Conservation (phyloP, 2,113 vertebrate species). For the Arothron firmamentum region DNA sequence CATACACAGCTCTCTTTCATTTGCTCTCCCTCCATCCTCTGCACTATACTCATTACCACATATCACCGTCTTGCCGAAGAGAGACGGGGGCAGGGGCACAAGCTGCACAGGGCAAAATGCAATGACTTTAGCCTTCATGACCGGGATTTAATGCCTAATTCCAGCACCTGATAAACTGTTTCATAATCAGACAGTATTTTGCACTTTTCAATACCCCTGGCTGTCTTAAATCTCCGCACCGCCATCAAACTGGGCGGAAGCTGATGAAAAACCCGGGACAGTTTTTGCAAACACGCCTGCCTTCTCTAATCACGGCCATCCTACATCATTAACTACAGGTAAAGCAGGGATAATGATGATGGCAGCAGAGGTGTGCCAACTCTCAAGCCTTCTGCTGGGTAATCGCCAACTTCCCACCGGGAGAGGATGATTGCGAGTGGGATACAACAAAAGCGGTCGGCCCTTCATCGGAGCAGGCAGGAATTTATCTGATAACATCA, state of each 20-base stretch:
- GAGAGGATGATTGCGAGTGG: slow-evolving; percentile 31
- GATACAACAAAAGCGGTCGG: slow-evolving; percentile 42
- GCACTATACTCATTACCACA: slow-evolving; percentile 42
- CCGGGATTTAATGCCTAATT: slow-evolving; percentile 22
- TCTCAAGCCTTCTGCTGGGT: slow-evolving; percentile 35
- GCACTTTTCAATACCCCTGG: slow-evolving; percentile 1
- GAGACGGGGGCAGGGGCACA: slow-evolving; percentile 9
- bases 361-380: slow-evolving; percentile 18
- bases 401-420: slow-evolving; percentile 29
- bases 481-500: slow-evolving; percentile 50
- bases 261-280: background rate
- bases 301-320: slow-evolving; percentile 16
- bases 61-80: slow-evolving; percentile 34
- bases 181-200: slow-evolving; percentile 6
- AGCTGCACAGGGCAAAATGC: slow-evolving; percentile 18
- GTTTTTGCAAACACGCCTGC: slow-evolving; percentile 20
- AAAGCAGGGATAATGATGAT: slow-evolving; percentile 39
- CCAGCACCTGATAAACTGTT: slow-evolving; percentile 6
- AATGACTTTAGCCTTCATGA: slow-evolving; percentile 16
- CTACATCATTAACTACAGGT: slow-evolving; percentile 38
- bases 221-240: slow-evolving; percentile 4
- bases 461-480: slow-evolving; percentile 39
- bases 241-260: slow-evolving; percentile 10
- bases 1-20: slow-evolving; percentile 28
- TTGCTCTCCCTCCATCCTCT: slow-evolving; percentile 5